Evolutionary conservation across 2,888 invertebrate genomes (phyloP).

Genomic region (Cabera pusaria): DNA sequence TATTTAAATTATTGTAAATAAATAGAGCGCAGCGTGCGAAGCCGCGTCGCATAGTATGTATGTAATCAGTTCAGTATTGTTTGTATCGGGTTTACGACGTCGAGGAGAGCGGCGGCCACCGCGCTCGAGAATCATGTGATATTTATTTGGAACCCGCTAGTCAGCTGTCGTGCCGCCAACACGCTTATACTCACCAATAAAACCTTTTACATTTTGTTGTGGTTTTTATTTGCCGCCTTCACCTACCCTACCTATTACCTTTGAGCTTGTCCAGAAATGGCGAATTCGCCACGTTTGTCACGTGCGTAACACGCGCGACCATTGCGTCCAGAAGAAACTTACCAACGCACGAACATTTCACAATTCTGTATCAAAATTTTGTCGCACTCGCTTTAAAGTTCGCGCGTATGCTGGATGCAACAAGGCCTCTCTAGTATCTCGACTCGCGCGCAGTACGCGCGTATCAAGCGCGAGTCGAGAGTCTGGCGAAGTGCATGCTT

Average conservation of each 20-base stretch:
- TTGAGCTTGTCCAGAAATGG: too few relatives aligned
- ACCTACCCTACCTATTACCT: neutral
- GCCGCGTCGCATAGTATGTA: conserved; percentile 7
- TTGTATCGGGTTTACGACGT: conserved; percentile 40
- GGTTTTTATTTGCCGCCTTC: conserved; percentile 35
- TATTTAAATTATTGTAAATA: conserved; percentile 22
- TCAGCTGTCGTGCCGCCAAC: conserved; percentile 80
- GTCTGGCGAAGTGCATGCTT: too few relatives aligned
- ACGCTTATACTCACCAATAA: conserved; percentile 82
- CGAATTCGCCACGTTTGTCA: too few relatives aligned
- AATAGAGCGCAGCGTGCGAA: conserved; percentile 9
- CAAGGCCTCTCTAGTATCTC: too few relatives aligned
- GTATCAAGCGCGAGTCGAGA: too few relatives aligned
- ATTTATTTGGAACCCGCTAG: conserved; percentile 74
- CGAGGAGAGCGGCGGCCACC: conserved; percentile 40
- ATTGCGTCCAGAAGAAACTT: too few relatives aligned
- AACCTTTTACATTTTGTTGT: conserved; percentile 57
- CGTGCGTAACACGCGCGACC: too few relatives aligned
- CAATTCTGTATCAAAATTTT: too few relatives aligned
- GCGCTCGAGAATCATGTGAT: conserved; percentile 74
- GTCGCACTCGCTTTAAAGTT: too few relatives aligned
- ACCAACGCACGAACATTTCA: too few relatives aligned
- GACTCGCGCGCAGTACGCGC: too few relatives aligned
- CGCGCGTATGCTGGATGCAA: too few relatives aligned
- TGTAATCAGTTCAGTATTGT: conserved; percentile 34